Evolutionary conservation across 1,140 invertebrate species (phyloP), one percentile per base, ranked within the genome.

Genomic region (Dendroctonus ponderosae): DNA sequence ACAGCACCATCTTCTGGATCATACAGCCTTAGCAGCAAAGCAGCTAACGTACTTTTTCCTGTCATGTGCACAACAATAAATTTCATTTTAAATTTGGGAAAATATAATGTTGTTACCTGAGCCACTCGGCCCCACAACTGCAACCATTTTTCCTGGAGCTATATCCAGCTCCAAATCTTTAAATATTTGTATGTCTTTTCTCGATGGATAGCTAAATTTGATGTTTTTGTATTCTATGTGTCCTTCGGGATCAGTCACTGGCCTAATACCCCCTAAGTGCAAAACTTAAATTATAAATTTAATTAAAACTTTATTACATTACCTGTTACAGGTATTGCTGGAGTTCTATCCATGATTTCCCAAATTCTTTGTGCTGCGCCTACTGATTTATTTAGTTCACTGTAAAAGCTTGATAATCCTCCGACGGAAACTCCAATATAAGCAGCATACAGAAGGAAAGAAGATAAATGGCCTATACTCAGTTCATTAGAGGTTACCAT

Each of bases 381-480:
- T 3, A 98, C 79, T 0, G 93, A 95, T 79, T 92, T 92, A 80
- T 97, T 98, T 67, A 98, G 76, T 77, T 98, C 94, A 0, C 92
- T 90, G 76, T 97, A 98, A 78, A 97, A 97, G 69, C 87, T 90
- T 37, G 90, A 91, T 15, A 98, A 75, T 0, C 93, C 92, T 43
- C 88, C 88, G 49, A 97, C 85, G 7, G 94, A 93, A 12, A 97
- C 86, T 4, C 93, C 94, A 41, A 96, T 91, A 75, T 97, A 98
- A 0, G 89, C 93, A 5, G 94, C 93, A 78, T 97, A 98, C 3
- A 97, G 75, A 11, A 98, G 80, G 79, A 98, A 98, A 0, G 95
- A 89, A 0, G 93, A 95, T 11, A 98, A 80, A 67, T 89, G 89
- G 7, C 97, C 97, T 43, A 98, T 90, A 6, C 91, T 92, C 49